A percentile compares a stretch with the other conserved stretches of the same genome.
Evolutionary conservation across 2,797 vertebrate genomes (phyloP).

Genomic region (Lagocephalus sceleratus): DNA sequence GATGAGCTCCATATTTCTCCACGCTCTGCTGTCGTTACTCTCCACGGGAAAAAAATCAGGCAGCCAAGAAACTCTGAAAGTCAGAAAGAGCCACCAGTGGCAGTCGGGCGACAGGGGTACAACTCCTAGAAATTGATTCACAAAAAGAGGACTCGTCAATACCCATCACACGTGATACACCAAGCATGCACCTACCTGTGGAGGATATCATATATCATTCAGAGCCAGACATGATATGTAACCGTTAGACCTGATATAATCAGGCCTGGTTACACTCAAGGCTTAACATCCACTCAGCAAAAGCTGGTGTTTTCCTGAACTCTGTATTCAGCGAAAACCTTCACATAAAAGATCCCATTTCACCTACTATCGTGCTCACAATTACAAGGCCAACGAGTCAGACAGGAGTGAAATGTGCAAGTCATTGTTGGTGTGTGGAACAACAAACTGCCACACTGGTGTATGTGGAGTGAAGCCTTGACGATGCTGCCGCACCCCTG

Average conservation of each 20-base stretch:
- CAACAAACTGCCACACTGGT: slow-evolving; percentile 70
- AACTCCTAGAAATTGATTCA: slow-evolving; percentile 57
- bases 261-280: slow-evolving; percentile 44
- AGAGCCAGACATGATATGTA: slow-evolving; percentile 45
- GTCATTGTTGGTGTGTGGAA: slow-evolving; percentile 66
- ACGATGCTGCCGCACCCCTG: slow-evolving; percentile 64
- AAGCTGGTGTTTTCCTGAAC: slow-evolving; percentile 39
- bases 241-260: slow-evolving; percentile 41
- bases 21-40: slow-evolving; percentile 54
- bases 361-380: slow-evolving; percentile 77
- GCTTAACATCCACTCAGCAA: slow-evolving; percentile 25
- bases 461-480: slow-evolving; percentile 68
- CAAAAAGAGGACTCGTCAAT: slow-evolving; percentile 62
- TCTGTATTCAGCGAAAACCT: slow-evolving; percentile 36
- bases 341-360: slow-evolving; percentile 64
- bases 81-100: slow-evolving; percentile 49
- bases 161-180: slow-evolving; percentile 67
- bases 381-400: slow-evolving; percentile 52
- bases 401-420: slow-evolving; percentile 71
- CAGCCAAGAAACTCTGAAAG: slow-evolving; percentile 51
- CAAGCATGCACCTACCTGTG: slow-evolving; percentile 27
- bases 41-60: slow-evolving; percentile 52
- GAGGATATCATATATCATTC: slow-evolving; percentile 57
- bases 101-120: slow-evolving; percentile 45
- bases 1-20: slow-evolving; percentile 64